These are phyloP conservation scores for Drosophila koepferae DNA, from an alignment of 2,888 invertebrate species.

Conservation along the genomic window DNA sequence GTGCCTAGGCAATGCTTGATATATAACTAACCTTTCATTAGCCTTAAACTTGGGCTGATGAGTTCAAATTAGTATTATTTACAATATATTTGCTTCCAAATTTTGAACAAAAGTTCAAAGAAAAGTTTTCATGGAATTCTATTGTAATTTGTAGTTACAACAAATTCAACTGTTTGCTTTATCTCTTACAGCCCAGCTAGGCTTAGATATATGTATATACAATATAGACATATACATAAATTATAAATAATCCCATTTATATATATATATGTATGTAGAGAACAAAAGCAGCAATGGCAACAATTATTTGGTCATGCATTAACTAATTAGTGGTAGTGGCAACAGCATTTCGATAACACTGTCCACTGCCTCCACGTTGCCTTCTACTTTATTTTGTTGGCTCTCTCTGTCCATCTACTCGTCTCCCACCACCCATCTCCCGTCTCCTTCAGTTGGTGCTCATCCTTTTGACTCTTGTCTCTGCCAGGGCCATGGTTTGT, in stretches of 20 bases:
- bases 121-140: background rate
- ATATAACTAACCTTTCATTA: too few species aligned
- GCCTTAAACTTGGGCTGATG: too few species aligned
- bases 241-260: background rate
- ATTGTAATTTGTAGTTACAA: background rate
- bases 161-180: background rate
- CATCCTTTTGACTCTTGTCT: conserved; percentile 20
- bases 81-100: too few species aligned
- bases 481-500: conserved; percentile 51
- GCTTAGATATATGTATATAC: background rate
- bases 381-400: background rate
- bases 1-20: too few species aligned
- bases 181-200: background rate
- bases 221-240: background rate
- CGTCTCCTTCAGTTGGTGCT: conserved; percentile 4
- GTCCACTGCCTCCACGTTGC: conserved; percentile 4
- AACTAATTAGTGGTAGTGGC: conserved; percentile 73
- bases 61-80: too few species aligned
- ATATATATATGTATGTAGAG: background rate
- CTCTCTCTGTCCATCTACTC: background rate
- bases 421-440: background rate
- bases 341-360: conserved; percentile 41
- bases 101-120: background rate
- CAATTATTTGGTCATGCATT: conserved; percentile 75
- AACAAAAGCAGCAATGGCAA: conserved; percentile 32